Evolutionary conservation across 2,797 vertebrate genomes (phyloP).

Genomic region (Cryptoprocta ferox): DNA sequence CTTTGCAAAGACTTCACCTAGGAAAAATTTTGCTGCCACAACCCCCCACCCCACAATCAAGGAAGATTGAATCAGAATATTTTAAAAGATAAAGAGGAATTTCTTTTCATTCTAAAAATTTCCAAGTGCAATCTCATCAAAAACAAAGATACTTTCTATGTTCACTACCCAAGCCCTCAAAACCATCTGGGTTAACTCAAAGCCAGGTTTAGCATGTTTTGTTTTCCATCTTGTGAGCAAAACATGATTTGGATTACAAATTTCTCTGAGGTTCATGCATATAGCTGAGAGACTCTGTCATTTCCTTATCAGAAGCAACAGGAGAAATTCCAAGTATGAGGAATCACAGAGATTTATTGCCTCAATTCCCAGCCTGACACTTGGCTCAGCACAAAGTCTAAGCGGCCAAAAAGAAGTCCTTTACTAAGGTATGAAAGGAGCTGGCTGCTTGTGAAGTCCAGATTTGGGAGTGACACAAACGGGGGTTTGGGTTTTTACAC

Average conservation of each 20-base stretch:
- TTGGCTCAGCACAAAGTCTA: constrained; percentile 51
- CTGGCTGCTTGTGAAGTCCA: constrained; percentile 74
- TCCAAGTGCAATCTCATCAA: constrained; percentile 29
- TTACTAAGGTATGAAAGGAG: constrained; percentile 74
- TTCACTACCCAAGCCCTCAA: constrained; percentile 39
- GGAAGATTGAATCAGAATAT: constrained; percentile 52
- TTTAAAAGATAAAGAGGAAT: constrained; percentile 31
- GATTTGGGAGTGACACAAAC: constrained; percentile 67
- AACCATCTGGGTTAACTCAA: constrained; percentile 67
- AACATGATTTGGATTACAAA: constrained; percentile 67
- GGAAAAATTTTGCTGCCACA: neutral
- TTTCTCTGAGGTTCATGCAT: constrained; percentile 71
- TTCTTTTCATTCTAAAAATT: constrained; percentile 58
- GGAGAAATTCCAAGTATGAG: constrained; percentile 82
- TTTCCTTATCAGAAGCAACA: constrained; percentile 84
- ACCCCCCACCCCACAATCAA: neutral
- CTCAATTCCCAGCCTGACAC: constrained; percentile 66
- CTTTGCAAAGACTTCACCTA: neutral
- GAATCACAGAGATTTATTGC: constrained; percentile 80
- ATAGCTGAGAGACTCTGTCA: constrained; percentile 77
- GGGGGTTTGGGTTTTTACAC: constrained; percentile 62
- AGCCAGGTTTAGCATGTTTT: constrained; percentile 61
- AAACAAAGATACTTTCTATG: constrained; percentile 35
- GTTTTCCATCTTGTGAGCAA: constrained; percentile 66
- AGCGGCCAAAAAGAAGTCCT: constrained; percentile 69